These are phyloP conservation scores for Drosophila greeni DNA, from an alignment of 2,888 invertebrate species.

Conservation along the genomic window DNA sequence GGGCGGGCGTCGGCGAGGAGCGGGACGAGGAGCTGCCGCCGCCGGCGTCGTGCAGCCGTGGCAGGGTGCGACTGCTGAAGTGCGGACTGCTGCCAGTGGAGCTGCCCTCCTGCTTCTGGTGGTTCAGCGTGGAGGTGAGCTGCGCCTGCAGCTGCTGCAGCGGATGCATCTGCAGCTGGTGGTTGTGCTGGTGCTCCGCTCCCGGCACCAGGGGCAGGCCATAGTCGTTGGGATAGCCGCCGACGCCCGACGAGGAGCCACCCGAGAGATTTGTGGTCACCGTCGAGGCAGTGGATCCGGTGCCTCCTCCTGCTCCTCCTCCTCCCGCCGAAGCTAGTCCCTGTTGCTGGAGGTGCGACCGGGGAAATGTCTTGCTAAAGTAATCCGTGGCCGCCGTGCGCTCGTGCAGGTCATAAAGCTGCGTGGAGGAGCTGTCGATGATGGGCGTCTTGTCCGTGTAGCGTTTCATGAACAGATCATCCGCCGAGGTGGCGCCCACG, in stretches of 20 bases:
- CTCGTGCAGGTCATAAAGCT: conserved; percentile 77
- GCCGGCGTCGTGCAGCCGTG: conserved; percentile 61
- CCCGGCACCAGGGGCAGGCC: conserved; percentile 85
- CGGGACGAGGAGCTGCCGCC: conserved; percentile 41
- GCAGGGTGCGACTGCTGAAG: conserved; percentile 70
- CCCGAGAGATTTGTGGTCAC: conserved; percentile 76
- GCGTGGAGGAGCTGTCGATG: conserved; percentile 80
- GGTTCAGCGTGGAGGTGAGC: conserved; percentile 57
- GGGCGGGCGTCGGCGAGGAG: conserved; percentile 55
- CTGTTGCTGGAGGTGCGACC: conserved; percentile 76
- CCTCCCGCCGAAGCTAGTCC: conserved; percentile 32
- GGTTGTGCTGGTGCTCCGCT: conserved; percentile 78
- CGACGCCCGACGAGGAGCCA: conserved; percentile 78
- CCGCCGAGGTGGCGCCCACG: conserved; percentile 71
- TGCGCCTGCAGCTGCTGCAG: conserved; percentile 80
- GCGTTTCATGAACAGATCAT: conserved; percentile 81
- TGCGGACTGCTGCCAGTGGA: conserved; percentile 65
- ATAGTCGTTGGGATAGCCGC: conserved; percentile 86
- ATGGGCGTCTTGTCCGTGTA: conserved; percentile 88
- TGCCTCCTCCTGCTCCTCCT: conserved; percentile 41
- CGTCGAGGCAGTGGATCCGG: conserved; percentile 74
- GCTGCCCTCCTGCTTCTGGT: conserved; percentile 62
- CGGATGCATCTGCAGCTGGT: conserved; percentile 78
- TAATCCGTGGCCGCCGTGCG: conserved; percentile 80
- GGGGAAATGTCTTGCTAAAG: conserved; percentile 82